Conservation (phyloP, 2,888 invertebrate genomes). For the Blomia tropicalis region DNA sequence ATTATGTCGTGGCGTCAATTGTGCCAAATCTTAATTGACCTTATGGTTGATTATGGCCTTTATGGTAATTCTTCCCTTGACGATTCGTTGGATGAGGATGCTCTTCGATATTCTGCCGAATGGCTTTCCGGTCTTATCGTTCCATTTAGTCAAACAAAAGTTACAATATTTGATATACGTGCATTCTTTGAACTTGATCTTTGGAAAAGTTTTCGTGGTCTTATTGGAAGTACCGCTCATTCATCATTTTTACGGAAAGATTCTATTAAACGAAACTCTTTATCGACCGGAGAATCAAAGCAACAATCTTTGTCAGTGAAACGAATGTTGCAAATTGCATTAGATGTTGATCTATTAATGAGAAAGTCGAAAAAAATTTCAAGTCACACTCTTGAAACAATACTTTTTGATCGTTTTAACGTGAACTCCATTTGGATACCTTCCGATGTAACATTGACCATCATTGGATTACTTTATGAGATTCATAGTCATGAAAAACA, state of each 20-base stretch:
- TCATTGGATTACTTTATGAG: neutral
- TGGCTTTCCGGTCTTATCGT: slow-evolving; percentile 1
- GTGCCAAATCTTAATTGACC: slow-evolving; percentile 6
- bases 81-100: neutral
- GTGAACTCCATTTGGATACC: neutral
- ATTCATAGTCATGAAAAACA: neutral
- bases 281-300: neutral
- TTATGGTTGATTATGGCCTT: neutral
- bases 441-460: neutral
- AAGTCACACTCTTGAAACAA: neutral
- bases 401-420: neutral
- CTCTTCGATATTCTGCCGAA: slow-evolving; percentile 4
- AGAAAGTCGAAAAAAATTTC: neutral
- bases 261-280: neutral
- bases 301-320: neutral
- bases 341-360: neutral
- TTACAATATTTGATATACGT: slow-evolving; percentile 1
- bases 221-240: neutral
- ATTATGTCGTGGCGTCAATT: neutral
- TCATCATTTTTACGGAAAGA: neutral
- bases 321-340: slow-evolving; percentile 4
- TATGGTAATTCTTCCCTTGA: neutral
- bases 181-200: slow-evolving; percentile 12
- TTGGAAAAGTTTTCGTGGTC: neutral
- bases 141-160: neutral